Conservation (phyloP, 2,797 vertebrate genomes). For the Vireo griseus region DNA sequence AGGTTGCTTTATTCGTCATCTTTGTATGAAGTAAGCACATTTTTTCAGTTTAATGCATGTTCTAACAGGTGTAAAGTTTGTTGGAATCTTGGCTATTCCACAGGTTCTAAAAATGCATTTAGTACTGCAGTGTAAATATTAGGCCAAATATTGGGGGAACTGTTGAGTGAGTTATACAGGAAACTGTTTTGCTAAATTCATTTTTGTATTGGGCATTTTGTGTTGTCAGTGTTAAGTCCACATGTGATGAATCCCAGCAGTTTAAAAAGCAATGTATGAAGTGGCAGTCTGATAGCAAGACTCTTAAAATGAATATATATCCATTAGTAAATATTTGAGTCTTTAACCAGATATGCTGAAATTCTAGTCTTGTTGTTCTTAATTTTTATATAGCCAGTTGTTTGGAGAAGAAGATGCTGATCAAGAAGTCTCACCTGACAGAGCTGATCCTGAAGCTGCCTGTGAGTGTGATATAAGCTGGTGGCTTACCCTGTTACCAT, state of each 20-base stretch:
- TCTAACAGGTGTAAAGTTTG: not conserved
- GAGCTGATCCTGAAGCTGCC: slow-evolving; percentile 93
- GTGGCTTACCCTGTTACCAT: not conserved
- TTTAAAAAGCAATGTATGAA: not conserved
- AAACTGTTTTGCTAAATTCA: not conserved
- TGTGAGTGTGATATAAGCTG: slow-evolving; percentile 80
- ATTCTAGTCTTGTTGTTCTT: not conserved
- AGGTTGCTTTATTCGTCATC: not conserved
- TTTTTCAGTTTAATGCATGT: not conserved
- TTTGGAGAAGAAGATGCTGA: slow-evolving; percentile 98
- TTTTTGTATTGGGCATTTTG: not conserved
- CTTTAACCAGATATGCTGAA: not conserved
- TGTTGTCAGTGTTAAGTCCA: not conserved
- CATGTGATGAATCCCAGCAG: rapidly evolving
- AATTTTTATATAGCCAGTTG: slow-evolving; percentile 83
- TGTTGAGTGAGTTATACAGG: not conserved
- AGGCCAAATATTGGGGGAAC: not conserved
- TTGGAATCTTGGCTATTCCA: not conserved
- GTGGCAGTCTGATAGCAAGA: not conserved
- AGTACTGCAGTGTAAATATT: not conserved
- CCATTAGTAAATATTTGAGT: not conserved
- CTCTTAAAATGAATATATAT: not conserved
- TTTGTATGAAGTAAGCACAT: not conserved
- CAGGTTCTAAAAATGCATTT: not conserved
- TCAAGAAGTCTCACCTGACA: slow-evolving; percentile 97